Base-by-base conservation (phyloP, 1,140 invertebrate species). In the Drosophila equinoxialis region DNA sequence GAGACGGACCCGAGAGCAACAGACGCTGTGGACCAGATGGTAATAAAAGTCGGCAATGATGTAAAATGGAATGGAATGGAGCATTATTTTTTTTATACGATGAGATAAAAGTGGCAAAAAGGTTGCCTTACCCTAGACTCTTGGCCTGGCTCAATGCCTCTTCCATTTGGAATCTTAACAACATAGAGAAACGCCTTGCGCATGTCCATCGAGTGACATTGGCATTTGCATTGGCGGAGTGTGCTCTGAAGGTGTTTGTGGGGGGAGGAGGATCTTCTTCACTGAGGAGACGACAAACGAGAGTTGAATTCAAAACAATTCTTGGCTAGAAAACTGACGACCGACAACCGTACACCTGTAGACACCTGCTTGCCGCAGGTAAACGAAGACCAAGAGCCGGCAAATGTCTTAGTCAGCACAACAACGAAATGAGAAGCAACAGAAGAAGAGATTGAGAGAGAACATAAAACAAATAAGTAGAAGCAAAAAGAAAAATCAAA, bases 291-390 rank as follows among this genome's bases (percentile, higher is more conserved):
- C 57, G 35, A 55, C 57, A 64, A 72, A 73, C 62, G 69, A 81
- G 69, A 81, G 74, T 73, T 69, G 70, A 77, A 77, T 77, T 74
- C 58, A 68, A 77, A 81, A 30, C 55, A 58, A 58, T 17, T 14
- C 35, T 30, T n/a, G 23, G 13, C 61, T 61, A 63, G 68, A 6
- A 30, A 71, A 77, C 54, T 60, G 7, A 59, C 26, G 33, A 54
- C 35, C 14, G 20, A 10, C 35, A 37, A 37, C 35, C 10, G 35
- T 11, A 35, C 37, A 55, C 39, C 39, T 33, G 65, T 39, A 74
- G 20, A 67, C 67, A 82, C 79, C 80, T 83, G 30, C 30, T 30
- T 30, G 80, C 65, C 75, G 76, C 81, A 83, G 81, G 81, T 79
- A 77, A 69, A 35, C 39, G 10, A 64, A 83, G 70, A 65, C 58